These are phyloP conservation scores for Drosophila differens DNA, from an alignment of 2,888 invertebrate species.

Conservation along the genomic window DNA sequence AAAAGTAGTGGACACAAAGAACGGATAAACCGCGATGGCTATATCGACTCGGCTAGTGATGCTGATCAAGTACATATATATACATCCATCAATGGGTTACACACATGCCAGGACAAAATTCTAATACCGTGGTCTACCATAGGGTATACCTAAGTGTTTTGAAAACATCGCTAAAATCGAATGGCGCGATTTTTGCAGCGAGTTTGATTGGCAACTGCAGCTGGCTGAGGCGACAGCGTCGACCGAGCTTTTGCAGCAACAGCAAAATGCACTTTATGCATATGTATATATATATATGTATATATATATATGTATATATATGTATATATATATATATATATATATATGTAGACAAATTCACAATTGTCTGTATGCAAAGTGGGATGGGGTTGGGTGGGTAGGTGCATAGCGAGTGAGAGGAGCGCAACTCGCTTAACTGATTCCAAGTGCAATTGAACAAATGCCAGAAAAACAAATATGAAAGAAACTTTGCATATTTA, in stretches of 20 bases:
- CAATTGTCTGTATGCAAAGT: slow-evolving; percentile 31
- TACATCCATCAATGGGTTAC: not conserved
- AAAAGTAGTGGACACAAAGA: not conserved
- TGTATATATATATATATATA: not conserved
- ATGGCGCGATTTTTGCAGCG: slow-evolving; percentile 48
- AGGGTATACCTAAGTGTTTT: slow-evolving; percentile 10
- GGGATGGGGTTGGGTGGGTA: not conserved
- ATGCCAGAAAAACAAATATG: slow-evolving; percentile 16
- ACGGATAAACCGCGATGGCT: not conserved
- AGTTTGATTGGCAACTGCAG: slow-evolving; percentile 37
- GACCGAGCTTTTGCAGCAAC: slow-evolving; percentile 26
- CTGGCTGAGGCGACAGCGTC: slow-evolving; percentile 11
- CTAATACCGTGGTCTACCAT: not conserved
- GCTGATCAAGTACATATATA: not conserved
- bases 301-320: not conserved
- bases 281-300: not conserved
- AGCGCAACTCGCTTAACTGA: slow-evolving; percentile 41
- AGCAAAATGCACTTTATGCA: slow-evolving; percentile 19
- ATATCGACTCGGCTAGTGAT: not conserved
- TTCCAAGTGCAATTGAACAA: slow-evolving; percentile 55
- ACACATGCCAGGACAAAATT: not conserved
- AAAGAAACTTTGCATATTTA: slow-evolving; percentile 14
- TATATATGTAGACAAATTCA: slow-evolving; percentile 20
- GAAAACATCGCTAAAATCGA: slow-evolving; percentile 35
- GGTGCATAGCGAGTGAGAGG: not conserved